A percentile compares a stretch with the other conserved stretches of the same genome.
Conservation (phyloP, 2,888 invertebrate genomes). For the Cantharis flavilabris region DNA sequence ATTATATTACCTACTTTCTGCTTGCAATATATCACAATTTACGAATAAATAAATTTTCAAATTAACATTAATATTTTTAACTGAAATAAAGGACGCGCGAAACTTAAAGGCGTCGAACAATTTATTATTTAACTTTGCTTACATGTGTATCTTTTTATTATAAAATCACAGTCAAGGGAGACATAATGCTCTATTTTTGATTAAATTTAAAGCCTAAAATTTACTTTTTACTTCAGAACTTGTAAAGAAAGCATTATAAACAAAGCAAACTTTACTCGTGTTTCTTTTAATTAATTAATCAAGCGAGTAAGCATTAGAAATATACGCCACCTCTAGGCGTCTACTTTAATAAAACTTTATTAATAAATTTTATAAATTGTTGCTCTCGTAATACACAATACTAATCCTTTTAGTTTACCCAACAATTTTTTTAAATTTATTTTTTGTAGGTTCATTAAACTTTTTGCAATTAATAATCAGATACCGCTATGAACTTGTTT, state of each 20-base stretch:
- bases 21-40: not conserved
- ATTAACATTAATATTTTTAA: not conserved
- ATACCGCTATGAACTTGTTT: too few species aligned
- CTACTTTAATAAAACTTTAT: not conserved
- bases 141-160: slow-evolving; percentile 28
- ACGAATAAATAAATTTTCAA: not conserved
- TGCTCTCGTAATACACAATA: not conserved
- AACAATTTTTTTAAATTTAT: not conserved
- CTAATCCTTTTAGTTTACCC: not conserved
- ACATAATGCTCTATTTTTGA: slow-evolving; percentile 32
- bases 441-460: not conserved
- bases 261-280: slow-evolving; percentile 16
- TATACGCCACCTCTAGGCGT: not conserved
- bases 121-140: slow-evolving; percentile 14
- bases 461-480: not conserved
- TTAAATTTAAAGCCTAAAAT: slow-evolving; percentile 32
- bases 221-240: slow-evolving; percentile 15
- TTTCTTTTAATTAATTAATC: slow-evolving; percentile 20
- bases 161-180: slow-evolving; percentile 32
- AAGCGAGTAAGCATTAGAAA: not conserved
- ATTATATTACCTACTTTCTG: not conserved
- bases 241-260: slow-evolving; percentile 19
- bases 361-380: not conserved
- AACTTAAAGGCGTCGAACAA: not conserved
- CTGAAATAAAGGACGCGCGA: not conserved